Percentiles rank a stretch among this genome's conserved stretches.
Conservation (phyloP, 2,113 vertebrate species). For the Leptosomus discolor region DNA sequence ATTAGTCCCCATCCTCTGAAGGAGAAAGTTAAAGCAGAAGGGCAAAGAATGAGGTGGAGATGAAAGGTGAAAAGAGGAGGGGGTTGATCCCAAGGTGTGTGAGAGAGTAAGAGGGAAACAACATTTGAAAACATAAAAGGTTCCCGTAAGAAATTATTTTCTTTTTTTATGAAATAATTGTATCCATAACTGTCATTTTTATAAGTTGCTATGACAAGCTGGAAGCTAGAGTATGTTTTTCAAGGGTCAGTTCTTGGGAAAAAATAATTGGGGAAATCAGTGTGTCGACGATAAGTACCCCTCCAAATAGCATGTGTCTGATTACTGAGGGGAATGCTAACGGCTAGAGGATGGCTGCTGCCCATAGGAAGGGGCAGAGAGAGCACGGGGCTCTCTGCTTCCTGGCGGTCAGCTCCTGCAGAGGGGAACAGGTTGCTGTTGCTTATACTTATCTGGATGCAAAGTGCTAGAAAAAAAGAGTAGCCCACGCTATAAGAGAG, state of each 20-base stretch:
- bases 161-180: background rate
- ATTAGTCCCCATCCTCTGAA: slow-evolving; percentile 45
- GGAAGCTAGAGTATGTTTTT: slow-evolving; percentile 9
- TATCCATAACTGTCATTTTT: background rate
- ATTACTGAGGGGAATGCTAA: background rate
- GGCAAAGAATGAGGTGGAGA: slow-evolving; percentile 2
- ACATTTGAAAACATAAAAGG: background rate
- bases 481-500: background rate
- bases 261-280: slow-evolving; percentile 5
- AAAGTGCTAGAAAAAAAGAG: background rate
- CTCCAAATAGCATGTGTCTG: background rate
- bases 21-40: slow-evolving; percentile 49
- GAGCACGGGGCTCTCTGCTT: background rate
- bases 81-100: background rate
- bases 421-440: background rate
- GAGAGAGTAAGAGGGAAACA: background rate
- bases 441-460: background rate
- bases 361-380: background rate
- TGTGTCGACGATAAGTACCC: background rate
- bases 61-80: background rate
- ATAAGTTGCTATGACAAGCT: background rate
- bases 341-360: background rate
- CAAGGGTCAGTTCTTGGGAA: slow-evolving; percentile 1
- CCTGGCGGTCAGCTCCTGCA: background rate
- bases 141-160: background rate